phyloP scores from a whole-genome alignment of 2,888 invertebrate genomes.

The Pammene aurita region DNA sequence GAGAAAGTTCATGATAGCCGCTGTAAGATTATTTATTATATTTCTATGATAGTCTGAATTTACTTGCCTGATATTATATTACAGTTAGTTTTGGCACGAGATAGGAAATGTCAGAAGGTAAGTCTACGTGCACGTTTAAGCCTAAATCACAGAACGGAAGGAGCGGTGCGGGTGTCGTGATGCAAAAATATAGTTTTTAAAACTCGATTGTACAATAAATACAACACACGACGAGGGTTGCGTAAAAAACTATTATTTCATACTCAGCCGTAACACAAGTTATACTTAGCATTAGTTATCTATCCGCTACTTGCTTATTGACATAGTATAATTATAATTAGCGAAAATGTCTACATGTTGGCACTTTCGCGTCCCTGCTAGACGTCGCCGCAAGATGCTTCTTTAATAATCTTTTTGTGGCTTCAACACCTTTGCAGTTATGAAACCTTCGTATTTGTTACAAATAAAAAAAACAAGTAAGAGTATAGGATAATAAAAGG shows the following conservation, averaged over 20 bases:
- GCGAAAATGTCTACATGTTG: slow-evolving; percentile 67
- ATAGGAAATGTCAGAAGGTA: slow-evolving; percentile 65
- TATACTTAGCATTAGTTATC: slow-evolving; percentile 53
- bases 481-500: slow-evolving; percentile 37
- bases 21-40: slow-evolving; percentile 19
- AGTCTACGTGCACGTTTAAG: slow-evolving; percentile 68
- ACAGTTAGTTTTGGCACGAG: slow-evolving; percentile 72
- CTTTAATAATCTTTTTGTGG: slow-evolving; percentile 24
- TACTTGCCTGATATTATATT: slow-evolving; percentile 30
- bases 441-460: not conserved
- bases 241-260: slow-evolving; percentile 64
- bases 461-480: not conserved
- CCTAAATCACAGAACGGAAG: slow-evolving; percentile 81
- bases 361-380: slow-evolving; percentile 59
- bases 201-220: slow-evolving; percentile 56
- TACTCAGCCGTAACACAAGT: slow-evolving; percentile 55
- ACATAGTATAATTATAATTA: slow-evolving; percentile 65
- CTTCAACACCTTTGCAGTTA: not conserved
- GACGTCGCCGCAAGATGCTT: slow-evolving; percentile 1
- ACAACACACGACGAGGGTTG: slow-evolving; percentile 54
- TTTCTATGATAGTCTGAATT: slow-evolving; percentile 19
- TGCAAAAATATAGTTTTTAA: slow-evolving; percentile 74
- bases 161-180: slow-evolving; percentile 72
- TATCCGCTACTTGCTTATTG: slow-evolving; percentile 63
- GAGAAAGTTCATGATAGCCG: slow-evolving; percentile 15